A percentile compares a stretch with the other conserved stretches of the same genome.
Conservation (phyloP, 2,797 vertebrate genomes). For the Pantherophis vulpinus region DNA sequence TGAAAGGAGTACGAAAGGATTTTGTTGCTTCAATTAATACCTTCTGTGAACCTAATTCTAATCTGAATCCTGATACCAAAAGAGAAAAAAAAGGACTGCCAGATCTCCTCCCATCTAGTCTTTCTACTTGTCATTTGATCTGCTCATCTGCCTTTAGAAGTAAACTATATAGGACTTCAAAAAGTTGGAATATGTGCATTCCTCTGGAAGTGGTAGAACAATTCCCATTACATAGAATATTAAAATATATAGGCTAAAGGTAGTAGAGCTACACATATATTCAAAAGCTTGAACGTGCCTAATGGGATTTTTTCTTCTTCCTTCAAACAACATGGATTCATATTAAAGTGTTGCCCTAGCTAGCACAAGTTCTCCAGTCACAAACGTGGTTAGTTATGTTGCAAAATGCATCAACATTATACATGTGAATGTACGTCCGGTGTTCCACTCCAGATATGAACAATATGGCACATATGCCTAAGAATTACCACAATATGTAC, state of each 20-base stretch:
- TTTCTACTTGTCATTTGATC: neutral
- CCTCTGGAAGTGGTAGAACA: neutral
- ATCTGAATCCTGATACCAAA: constrained; percentile 41
- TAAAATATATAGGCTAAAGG: neutral
- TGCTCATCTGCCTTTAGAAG: neutral
- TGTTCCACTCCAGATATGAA: no score
- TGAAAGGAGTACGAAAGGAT: constrained; percentile 69
- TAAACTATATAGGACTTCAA: neutral
- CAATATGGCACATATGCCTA: neutral
- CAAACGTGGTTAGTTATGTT: neutral
- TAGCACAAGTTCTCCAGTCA: neutral
- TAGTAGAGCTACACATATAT: neutral
- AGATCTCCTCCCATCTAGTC: neutral
- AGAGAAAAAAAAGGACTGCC: constrained; percentile 14
- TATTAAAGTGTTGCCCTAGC: neutral
- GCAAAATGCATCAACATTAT: neutral
- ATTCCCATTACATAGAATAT: neutral
- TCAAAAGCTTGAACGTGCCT: neutral
- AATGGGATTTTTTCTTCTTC: neutral
- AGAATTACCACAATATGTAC: neutral
- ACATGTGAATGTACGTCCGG: neutral
- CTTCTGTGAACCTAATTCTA: constrained; percentile 47
- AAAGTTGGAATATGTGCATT: neutral
- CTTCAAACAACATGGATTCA: neutral
- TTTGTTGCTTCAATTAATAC: constrained; percentile 57